Percentiles rank a stretch among this genome's conserved stretches.
These are phyloP conservation scores for Morone saxatilis DNA, from an alignment of 2,113 vertebrate species.

Conservation along the genomic window DNA sequence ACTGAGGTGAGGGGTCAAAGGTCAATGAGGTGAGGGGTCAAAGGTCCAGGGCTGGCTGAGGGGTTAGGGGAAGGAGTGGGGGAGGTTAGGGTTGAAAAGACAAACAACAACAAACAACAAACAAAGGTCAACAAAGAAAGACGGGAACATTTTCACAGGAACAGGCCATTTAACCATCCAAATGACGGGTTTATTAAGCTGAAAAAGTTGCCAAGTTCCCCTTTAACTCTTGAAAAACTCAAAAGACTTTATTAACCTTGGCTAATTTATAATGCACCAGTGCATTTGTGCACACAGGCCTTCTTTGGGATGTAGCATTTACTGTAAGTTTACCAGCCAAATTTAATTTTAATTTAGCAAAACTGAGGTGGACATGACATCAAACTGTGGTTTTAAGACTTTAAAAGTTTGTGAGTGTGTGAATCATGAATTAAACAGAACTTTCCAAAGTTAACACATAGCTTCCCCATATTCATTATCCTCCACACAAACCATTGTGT, in stretches of 20 bases:
- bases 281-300: constrained; percentile 15
- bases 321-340: background rate
- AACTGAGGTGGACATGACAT: no score
- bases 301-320: background rate
- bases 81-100: no score
- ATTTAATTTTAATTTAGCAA: background rate
- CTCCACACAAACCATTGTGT: background rate
- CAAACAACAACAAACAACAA: no score
- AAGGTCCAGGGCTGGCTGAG: no score
- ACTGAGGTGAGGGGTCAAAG: no score
- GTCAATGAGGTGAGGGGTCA: no score
- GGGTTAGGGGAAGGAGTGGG: no score
- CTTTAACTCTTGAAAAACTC: constrained; percentile 11
- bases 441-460: background rate
- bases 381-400: background rate
- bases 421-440: background rate
- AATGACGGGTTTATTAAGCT: no score
- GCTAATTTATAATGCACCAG: constrained; percentile 16
- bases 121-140: no score
- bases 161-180: no score
- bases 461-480: background rate
- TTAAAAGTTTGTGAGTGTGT: background rate
- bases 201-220: no score
- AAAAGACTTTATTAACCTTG: constrained; percentile 9
- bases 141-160: no score